A percentile compares a stretch with the other conserved stretches of the same genome.
These are phyloP conservation scores for Stichodactyla mertensii DNA, from an alignment of 64 coral and sea anemone genomes.

Conservation along the genomic window DNA sequence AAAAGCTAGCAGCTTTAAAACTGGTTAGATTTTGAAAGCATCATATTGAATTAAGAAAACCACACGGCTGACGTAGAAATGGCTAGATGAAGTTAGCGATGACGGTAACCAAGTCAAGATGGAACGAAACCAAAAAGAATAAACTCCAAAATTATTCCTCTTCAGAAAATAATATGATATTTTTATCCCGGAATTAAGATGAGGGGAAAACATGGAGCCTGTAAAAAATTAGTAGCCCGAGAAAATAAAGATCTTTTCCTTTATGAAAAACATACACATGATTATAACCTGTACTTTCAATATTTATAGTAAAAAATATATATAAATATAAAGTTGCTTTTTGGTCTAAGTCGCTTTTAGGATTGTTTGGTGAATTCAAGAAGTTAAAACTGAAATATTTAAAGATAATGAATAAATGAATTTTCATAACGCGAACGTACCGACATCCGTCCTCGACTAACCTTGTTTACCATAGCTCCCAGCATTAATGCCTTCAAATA, in stretches of 20 bases:
- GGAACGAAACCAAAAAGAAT: background rate
- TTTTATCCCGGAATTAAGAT: background rate
- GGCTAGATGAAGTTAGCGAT: background rate
- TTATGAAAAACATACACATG: no score
- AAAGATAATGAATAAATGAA: background rate
- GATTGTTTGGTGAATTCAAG: background rate
- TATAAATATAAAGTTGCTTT: background rate
- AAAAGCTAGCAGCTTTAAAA: background rate
- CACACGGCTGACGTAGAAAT: conserved; percentile 3
- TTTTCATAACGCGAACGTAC: background rate
- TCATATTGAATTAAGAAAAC: background rate
- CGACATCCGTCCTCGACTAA: background rate
- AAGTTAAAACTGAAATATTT: background rate
- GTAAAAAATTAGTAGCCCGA: background rate
- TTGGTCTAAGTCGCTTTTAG: background rate
- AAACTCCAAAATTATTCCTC: background rate
- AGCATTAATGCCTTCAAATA: background rate
- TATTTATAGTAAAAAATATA: background rate
- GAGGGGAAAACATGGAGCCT: background rate
- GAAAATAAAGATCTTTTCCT: no score
- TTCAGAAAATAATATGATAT: background rate
- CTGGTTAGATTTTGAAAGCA: background rate
- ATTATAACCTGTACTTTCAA: no score
- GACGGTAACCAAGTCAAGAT: background rate
- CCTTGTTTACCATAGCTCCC: background rate